Base-by-base conservation (phyloP, 2,888 invertebrate species). In the Nymphalis c-album region DNA sequence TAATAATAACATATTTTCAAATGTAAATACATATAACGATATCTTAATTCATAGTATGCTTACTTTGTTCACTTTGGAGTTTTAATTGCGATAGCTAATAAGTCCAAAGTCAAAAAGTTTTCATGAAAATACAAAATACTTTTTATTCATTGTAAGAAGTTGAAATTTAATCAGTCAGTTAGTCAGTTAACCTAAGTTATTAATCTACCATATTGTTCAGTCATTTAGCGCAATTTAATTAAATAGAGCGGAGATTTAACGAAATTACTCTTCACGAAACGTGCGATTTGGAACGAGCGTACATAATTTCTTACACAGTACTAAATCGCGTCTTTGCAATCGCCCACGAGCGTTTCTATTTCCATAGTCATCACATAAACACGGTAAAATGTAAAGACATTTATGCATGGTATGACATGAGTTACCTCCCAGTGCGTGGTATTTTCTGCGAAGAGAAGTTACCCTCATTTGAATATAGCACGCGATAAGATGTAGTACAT, bases 1-100 rank as follows among this genome's bases (percentile, higher is more conserved):
- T 91, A 78, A 46, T 22, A 35, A 18, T 26, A 17, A 59, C 63
- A 40, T 40, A 40, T 8, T 40, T 7, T 8, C 8, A 40, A 13
- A 40, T 40, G 13, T 13, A 40, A 13, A 40, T 13, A 40, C 40
- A 13, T 40, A 40, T 40, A 40, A 13, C 13, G 4, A 13, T 40
- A 13, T 13, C 3, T 40, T 13, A 40, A 40, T 40, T 40, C 40
- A 2, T 4, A 40, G 13, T 40, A 13, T 40, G 40, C 40, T 40
- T 40, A 40, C 40, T 40, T 40, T 40, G 40, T 40, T 13, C 13
- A 40, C 40, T 40, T 13, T 13, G 40, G 13, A 13, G 40, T 40
- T 40, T 40, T 40, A 40, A 40, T 40, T 13, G 13, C 3, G 3
- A 13, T 40, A 13, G 13, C 13, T 10, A 40, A 40, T 40, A 13